Evolutionary conservation across 2,797 vertebrate species (phyloP), one percentile per base, ranked within the genome.

Genomic region (Oreochromis grahami): DNA sequence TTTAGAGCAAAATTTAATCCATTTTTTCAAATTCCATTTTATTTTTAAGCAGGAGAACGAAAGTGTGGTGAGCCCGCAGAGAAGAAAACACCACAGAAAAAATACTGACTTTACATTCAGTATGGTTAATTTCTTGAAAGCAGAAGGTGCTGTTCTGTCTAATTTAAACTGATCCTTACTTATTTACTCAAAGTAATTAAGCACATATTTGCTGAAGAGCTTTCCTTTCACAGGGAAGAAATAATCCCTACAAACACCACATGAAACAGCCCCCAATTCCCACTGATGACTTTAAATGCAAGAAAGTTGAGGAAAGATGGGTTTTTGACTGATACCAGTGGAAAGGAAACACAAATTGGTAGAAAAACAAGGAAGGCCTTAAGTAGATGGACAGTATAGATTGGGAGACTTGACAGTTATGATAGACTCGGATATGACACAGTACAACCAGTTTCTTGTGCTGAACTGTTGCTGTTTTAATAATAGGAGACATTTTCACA

Each of bases 121-220:
- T 84, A 70, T 41, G 1, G 5, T 77, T 84, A 1, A 79, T 77
- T 80, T 15, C 9, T n/a, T 70, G 34, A 81, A 53, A 84, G 48
- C 32, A 36, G 34, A 9, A 14, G 26, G 17, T 45, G 14, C 5
- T 8, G 4, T 26, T 77, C n/a, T 36, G 29, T 76, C 29, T 36
- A 43, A 24, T 79, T 72, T 24, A 82, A 86, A 86, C 43, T 77
- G 17, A 77, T 53, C 52, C 51, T 38, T 53, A 52, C 56, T 19
- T 52, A 48, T 87, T 76, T 79, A 80, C 32, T n/a, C 14, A 19
- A 41, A 82, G 29, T 79, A 52, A 89, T 83, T 85, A 83, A 87
- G 85, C 41, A 79, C 52, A 80, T 68, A 86, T 80, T 89, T 84
- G 43, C 14, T 82, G 10, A n/a, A 41, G 34, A 85, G 77, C 14